Percentiles rank a stretch among this genome's conserved stretches.
phyloP scores from a whole-genome alignment of 2,888 invertebrate genomes.

The Sipunculus nudus region DNA sequence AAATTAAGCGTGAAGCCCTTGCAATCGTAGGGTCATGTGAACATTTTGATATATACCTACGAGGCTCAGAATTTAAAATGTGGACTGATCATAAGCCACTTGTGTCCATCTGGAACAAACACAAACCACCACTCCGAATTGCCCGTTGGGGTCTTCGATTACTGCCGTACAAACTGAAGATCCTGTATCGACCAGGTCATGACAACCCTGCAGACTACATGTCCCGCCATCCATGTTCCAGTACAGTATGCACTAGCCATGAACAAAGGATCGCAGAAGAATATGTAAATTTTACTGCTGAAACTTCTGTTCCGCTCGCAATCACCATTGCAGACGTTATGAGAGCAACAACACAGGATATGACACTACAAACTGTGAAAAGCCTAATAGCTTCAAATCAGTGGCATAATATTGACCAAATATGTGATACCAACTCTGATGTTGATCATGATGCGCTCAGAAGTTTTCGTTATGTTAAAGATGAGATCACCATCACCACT shows the following conservation, averaged over 20 bases:
- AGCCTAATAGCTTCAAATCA: neutral
- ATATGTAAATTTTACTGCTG: slow-evolving; percentile 28
- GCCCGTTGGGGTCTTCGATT: slow-evolving; percentile 40
- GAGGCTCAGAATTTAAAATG: slow-evolving; percentile 3
- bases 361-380: neutral
- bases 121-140: slow-evolving; percentile 37
- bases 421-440: too few relatives aligned
- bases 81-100: slow-evolving; percentile 15
- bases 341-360: slow-evolving; percentile 2
- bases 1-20: slow-evolving; percentile 11
- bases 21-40: slow-evolving; percentile 7
- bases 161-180: slow-evolving; percentile 32
- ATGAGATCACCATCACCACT: neutral
- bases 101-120: slow-evolving; percentile 11
- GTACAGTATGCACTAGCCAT: neutral
- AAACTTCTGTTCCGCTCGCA: slow-evolving; percentile 20
- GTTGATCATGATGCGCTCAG: too few relatives aligned
- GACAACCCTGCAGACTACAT: slow-evolving; percentile 42
- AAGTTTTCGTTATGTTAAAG: too few relatives aligned
- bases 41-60: slow-evolving; percentile 2
- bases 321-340: slow-evolving; percentile 2
- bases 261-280: slow-evolving; percentile 22
- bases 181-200: slow-evolving; percentile 31
- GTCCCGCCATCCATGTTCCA: slow-evolving; percentile 30
- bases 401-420: too few relatives aligned